A percentile compares a stretch with the other conserved stretches of the same genome.
These are phyloP conservation scores for Saxicola maurus DNA, from an alignment of 2,797 vertebrate genomes.

Conservation along the genomic window DNA sequence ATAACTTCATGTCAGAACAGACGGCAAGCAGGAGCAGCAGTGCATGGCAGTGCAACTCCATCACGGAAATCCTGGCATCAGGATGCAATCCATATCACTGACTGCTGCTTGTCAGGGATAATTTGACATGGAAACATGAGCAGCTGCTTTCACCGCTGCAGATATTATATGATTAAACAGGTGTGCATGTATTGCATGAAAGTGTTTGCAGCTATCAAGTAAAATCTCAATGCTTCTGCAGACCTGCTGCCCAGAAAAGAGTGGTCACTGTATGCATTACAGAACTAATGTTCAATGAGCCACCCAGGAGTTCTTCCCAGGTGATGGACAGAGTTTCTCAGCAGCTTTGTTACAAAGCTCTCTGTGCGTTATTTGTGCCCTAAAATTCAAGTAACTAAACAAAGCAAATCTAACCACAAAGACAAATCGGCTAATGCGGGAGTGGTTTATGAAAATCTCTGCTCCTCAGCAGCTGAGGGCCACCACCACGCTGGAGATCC, in stretches of 20 bases:
- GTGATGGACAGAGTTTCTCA: not conserved
- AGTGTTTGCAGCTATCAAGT: not conserved
- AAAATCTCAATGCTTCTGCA: not conserved
- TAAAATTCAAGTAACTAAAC: not conserved
- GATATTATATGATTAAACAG: not conserved
- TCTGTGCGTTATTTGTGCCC: not conserved
- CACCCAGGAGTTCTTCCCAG: not conserved
- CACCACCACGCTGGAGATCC: not conserved
- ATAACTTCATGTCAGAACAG: not conserved
- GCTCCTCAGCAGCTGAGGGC: not conserved
- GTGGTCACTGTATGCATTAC: not conserved
- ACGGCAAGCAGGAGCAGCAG: not conserved
- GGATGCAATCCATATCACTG: not conserved
- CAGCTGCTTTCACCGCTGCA: not conserved
- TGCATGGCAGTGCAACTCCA: not conserved
- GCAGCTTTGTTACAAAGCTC: not conserved
- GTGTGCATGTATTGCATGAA: not conserved
- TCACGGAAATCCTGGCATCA: not conserved
- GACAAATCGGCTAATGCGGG: not conserved
- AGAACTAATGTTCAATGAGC: not conserved
- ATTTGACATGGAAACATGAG: constrained; percentile 8
- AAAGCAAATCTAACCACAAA: not conserved
- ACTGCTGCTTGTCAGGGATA: not conserved
- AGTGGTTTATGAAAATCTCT: fast-evolving
- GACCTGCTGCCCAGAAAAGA: not conserved